Conservation (phyloP, 1,140 invertebrate genomes). For the Mycetomoellerius zeteki region DNA sequence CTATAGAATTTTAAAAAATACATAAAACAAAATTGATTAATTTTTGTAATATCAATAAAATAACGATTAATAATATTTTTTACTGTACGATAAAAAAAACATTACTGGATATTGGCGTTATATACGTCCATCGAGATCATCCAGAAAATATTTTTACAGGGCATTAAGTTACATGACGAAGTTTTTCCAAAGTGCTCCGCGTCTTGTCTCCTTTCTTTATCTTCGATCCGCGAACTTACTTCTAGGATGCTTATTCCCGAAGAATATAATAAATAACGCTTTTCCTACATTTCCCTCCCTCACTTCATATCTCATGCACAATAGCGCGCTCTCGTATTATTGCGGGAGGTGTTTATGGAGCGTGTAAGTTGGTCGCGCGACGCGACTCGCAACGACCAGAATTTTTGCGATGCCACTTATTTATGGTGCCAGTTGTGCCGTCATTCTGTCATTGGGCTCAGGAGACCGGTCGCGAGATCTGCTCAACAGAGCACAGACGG, state of each 20-base stretch:
- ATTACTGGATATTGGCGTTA: neutral
- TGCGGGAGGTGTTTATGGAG: constrained; percentile 17
- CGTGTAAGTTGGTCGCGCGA: constrained; percentile 32
- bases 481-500: constrained; percentile 34
- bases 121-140: too few species aligned
- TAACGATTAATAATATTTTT: neutral
- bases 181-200: neutral
- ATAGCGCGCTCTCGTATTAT: constrained; percentile 30
- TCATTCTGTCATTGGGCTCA: constrained; percentile 41
- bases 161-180: neutral
- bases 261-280: constrained; percentile 27
- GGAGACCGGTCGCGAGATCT: constrained; percentile 20
- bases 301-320: constrained; percentile 1
- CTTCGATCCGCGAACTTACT: constrained; percentile 28
- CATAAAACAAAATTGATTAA: neutral
- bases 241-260: neutral
- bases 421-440: constrained; percentile 32
- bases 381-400: neutral
- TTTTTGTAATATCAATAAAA: neutral
- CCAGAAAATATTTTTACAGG: neutral
- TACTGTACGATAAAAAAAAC: neutral
- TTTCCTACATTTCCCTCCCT: neutral
- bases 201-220: neutral
- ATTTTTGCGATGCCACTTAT: constrained; percentile 44
- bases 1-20: neutral